A percentile compares a stretch with the other conserved stretches of the same genome.
Conservation (phyloP, 2,797 vertebrate species). For the Sphenopsis melanotis region DNA sequence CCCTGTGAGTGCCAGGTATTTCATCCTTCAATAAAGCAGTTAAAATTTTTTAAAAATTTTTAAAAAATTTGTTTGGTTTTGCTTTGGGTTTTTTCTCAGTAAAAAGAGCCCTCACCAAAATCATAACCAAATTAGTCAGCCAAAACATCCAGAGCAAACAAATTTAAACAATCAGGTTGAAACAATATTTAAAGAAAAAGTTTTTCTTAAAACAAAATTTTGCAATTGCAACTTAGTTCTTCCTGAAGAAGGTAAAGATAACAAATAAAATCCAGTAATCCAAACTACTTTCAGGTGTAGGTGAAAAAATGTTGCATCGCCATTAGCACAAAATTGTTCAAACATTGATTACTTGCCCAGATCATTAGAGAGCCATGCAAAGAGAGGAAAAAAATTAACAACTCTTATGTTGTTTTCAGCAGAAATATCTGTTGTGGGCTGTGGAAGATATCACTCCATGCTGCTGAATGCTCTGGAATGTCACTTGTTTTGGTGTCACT, state of each 20-base stretch:
- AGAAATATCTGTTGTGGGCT: not conserved
- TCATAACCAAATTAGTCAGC: not conserved
- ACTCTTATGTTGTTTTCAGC: not conserved
- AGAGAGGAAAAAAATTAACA: not conserved
- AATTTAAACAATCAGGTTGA: not conserved
- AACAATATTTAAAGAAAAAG: not conserved
- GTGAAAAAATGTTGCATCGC: not conserved
- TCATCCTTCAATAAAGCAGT: not conserved
- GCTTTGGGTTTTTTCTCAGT: no score
- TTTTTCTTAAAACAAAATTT: not conserved
- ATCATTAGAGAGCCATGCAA: not conserved
- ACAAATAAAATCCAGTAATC: not conserved
- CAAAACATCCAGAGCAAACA: not conserved
- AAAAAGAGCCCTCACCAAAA: not conserved
- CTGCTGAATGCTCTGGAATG: not conserved
- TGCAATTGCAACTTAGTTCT: not conserved
- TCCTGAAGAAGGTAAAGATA: not conserved
- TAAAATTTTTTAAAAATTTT: not conserved
- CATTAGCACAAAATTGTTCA: not conserved
- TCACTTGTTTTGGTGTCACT: not conserved
- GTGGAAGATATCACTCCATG: not conserved
- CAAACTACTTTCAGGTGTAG: not conserved
- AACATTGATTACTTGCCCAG: not conserved
- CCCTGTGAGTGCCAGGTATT: not conserved
- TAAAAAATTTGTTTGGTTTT: not conserved